A percentile compares a stretch with the other conserved stretches of the same genome.
phyloP scores from a whole-genome alignment of 53 echinoderm and acorn worm genomes.

The Astropecten irregularis region DNA sequence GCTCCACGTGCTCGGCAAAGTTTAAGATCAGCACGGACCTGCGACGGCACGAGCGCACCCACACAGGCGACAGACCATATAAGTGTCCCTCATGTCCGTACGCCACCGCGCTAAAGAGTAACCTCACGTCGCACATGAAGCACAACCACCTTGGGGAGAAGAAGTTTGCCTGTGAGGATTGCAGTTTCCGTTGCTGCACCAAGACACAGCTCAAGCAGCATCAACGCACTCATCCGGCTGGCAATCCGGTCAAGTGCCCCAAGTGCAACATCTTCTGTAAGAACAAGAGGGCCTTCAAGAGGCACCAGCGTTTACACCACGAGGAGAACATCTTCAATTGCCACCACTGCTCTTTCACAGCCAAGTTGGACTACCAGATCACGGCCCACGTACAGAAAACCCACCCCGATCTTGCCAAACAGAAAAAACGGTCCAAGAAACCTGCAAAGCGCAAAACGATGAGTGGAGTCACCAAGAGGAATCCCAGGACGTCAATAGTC shows the following conservation, averaged over 20 bases:
- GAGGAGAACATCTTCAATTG: constrained; percentile 54
- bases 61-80: constrained; percentile 76
- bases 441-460: neutral
- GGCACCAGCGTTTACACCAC: constrained; percentile 48
- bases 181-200: constrained; percentile 61
- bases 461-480: neutral
- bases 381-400: constrained; percentile 55
- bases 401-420: constrained; percentile 52
- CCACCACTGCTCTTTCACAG: constrained; percentile 56
- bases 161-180: constrained; percentile 60
- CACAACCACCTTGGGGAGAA: constrained; percentile 59
- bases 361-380: constrained; percentile 48
- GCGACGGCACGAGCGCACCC: constrained; percentile 71
- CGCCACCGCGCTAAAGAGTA: constrained; percentile 70
- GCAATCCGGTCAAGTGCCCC: constrained; percentile 60
- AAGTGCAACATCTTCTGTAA: constrained; percentile 48
- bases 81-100: constrained; percentile 68
- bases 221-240: constrained; percentile 25
- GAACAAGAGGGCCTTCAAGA: constrained; percentile 32
- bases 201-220: constrained; percentile 65
- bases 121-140: constrained; percentile 72
- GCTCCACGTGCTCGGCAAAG: constrained; percentile 73
- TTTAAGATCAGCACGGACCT: constrained; percentile 84
- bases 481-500: neutral
- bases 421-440: constrained; percentile 22